These are phyloP conservation scores for Tachina lurida DNA, from an alignment of 2,888 invertebrate species.

Conservation along the genomic window DNA sequence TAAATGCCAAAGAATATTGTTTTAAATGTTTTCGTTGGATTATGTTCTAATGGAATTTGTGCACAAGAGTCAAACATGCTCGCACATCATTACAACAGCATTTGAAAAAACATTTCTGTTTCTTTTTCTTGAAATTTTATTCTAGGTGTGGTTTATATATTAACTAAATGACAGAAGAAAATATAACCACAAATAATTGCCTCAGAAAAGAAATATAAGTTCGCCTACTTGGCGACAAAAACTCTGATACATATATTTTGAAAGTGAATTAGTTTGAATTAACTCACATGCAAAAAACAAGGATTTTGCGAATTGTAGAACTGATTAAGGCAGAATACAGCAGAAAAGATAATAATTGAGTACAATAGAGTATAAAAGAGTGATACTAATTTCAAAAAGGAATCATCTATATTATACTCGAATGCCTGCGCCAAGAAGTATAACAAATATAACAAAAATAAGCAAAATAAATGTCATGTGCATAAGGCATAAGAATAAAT, in stretches of 20 bases:
- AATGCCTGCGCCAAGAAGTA: too few species aligned
- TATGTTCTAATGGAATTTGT: constrained; percentile 14
- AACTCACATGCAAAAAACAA: background rate
- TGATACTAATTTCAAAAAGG: too few species aligned
- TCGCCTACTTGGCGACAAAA: background rate
- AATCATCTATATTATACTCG: too few species aligned
- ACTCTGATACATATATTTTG: background rate
- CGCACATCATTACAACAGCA: background rate
- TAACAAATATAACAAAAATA: too few species aligned
- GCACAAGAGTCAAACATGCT: constrained; percentile 20
- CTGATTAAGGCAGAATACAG: too few species aligned
- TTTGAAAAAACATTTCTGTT: background rate
- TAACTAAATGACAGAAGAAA: background rate
- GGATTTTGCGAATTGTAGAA: background rate
- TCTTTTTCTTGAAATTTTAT: background rate
- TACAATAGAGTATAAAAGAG: too few species aligned
- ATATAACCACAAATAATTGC: background rate
- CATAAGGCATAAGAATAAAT: too few species aligned
- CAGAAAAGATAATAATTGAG: too few species aligned
- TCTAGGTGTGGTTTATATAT: background rate
- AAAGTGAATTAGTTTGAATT: background rate
- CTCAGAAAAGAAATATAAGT: background rate
- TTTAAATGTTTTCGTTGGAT: constrained; percentile 44
- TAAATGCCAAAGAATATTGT: constrained; percentile 57
- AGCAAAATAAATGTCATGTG: too few species aligned